A percentile compares a stretch with the other conserved stretches of the same genome.
Evolutionary conservation across 2,797 vertebrate genomes (phyloP).

Genomic region (Otolemur crassicaudatus): DNA sequence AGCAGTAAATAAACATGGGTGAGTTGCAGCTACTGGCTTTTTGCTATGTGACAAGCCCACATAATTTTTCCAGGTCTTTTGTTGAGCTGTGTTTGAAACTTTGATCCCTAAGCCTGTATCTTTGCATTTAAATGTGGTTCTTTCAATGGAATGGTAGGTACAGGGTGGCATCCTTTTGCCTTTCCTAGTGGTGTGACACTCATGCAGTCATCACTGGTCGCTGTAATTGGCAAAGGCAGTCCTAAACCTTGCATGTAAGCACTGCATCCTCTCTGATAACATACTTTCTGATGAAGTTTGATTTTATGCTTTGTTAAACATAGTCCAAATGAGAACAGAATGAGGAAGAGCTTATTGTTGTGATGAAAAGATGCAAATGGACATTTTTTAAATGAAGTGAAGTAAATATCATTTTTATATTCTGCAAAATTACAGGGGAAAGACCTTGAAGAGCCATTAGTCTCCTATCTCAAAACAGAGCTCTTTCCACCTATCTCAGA

Average conservation of each 20-base stretch:
- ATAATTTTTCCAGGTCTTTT: not conserved
- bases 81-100: not conserved
- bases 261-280: not conserved
- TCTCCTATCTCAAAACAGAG: not conserved
- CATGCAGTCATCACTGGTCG: not conserved
- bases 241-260: not conserved
- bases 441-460: not conserved
- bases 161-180: not conserved
- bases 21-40: not conserved
- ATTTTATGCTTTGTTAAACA: conserved; percentile 5
- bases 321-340: not conserved
- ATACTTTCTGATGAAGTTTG: not conserved
- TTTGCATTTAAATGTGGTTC: not conserved
- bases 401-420: conserved; percentile 12
- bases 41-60: not conserved
- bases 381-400: not conserved
- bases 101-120: not conserved
- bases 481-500: not conserved
- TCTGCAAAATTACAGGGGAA: not conserved
- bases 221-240: not conserved
- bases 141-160: fast-evolving
- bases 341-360: not conserved
- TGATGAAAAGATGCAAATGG: not conserved
- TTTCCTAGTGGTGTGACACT: fast-evolving
- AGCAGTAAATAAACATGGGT: not conserved